Evolutionary conservation across 2,797 vertebrate species (phyloP).

Genomic region (Melanotaenia parkinsoni): DNA sequence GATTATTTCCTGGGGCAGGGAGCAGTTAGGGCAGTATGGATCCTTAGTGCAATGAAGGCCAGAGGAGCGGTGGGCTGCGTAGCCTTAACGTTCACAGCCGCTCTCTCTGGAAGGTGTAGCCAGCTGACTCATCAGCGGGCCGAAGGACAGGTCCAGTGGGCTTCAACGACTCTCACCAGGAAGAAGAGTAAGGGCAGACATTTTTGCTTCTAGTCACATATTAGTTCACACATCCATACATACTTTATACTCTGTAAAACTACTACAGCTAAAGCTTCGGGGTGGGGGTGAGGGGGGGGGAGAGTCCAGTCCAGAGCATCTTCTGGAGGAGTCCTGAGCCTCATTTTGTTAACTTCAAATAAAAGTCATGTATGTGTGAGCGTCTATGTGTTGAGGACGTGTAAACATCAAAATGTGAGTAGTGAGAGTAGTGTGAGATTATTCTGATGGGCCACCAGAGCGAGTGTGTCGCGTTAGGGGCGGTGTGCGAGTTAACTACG

Average conservation of each 20-base stretch:
- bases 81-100: slow-evolving; percentile 43
- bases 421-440: slow-evolving; percentile 62
- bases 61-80: slow-evolving; percentile 54
- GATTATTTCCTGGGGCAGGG: slow-evolving; percentile 61
- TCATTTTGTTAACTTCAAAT: slow-evolving; percentile 62
- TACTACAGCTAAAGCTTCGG: slow-evolving; percentile 65
- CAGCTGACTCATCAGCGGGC: slow-evolving; percentile 47
- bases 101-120: slow-evolving; percentile 63
- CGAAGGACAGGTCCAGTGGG: slow-evolving; percentile 58
- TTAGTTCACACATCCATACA: slow-evolving; percentile 41
- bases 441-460: slow-evolving; percentile 54
- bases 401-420: slow-evolving; percentile 80
- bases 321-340: slow-evolving; percentile 83
- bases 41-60: slow-evolving; percentile 84
- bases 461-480: slow-evolving; percentile 49
- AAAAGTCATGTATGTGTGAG: slow-evolving; percentile 58
- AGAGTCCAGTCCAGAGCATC: slow-evolving; percentile 67
- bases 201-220: slow-evolving; percentile 55
- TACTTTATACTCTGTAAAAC: slow-evolving; percentile 69
- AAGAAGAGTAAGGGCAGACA: slow-evolving; percentile 63
- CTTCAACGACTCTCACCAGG: slow-evolving; percentile 56
- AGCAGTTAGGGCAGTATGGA: slow-evolving; percentile 75
- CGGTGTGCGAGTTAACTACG: slow-evolving; percentile 59
- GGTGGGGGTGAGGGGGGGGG: neutral
- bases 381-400: slow-evolving; percentile 74